Conservation (phyloP, 2,797 vertebrate genomes). For the Hippopotamyrus pictus region DNA sequence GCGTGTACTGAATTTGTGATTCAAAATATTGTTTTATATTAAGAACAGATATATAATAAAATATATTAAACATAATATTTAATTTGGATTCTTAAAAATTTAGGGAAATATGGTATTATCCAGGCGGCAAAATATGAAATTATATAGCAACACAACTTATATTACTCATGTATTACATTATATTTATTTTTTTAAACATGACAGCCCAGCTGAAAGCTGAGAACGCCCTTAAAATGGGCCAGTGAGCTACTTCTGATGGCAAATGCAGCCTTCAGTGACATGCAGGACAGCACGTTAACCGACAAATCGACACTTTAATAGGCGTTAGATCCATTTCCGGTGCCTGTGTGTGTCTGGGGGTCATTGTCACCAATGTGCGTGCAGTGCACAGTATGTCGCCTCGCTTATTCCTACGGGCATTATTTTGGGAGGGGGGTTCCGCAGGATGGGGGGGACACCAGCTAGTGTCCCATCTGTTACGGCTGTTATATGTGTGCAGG, state of each 20-base stretch:
- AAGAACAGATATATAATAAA: background rate
- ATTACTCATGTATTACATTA: background rate
- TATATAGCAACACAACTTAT: background rate
- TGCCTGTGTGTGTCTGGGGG: background rate
- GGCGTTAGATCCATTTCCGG: background rate
- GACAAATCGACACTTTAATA: background rate
- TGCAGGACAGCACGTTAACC: background rate
- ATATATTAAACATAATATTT: background rate
- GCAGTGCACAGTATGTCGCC: background rate
- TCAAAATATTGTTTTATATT: constrained; percentile 21
- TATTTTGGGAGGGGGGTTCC: background rate
- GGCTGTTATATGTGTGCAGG: constrained; percentile 3
- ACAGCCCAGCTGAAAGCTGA: background rate
- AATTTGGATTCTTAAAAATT: background rate
- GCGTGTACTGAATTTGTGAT: constrained; percentile 2
- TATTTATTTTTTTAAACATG: background rate
- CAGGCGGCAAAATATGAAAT: background rate
- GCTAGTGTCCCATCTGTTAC: background rate
- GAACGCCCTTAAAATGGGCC: background rate
- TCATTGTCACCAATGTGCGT: background rate
- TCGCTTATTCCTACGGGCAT: background rate
- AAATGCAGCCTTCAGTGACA: background rate
- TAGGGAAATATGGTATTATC: background rate
- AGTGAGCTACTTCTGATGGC: background rate
- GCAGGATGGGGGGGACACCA: background rate